Conservation (phyloP, 2,113 vertebrate species). For the Trogon melanurus region DNA sequence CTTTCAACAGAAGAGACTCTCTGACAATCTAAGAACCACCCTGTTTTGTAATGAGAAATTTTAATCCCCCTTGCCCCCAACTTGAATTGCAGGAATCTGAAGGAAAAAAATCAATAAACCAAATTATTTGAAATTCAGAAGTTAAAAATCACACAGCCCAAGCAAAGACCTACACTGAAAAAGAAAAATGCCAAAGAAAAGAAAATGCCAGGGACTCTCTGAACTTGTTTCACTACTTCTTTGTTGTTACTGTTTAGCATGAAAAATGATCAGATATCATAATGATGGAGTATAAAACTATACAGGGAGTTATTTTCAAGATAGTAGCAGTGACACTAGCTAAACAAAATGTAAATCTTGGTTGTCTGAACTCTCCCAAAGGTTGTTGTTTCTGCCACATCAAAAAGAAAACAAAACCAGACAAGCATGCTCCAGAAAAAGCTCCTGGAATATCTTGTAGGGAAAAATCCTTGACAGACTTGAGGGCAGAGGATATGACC, state of each 20-base stretch:
- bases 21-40: background rate
- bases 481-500: background rate
- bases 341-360: background rate
- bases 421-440: background rate
- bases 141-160: background rate
- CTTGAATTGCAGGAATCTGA: background rate
- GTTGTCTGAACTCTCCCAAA: background rate
- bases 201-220: background rate
- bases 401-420: background rate
- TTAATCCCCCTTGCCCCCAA: background rate
- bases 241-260: background rate
- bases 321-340: background rate
- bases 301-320: background rate
- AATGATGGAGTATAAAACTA: background rate
- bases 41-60: background rate
- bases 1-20: background rate
- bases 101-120: background rate
- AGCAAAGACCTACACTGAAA: background rate
- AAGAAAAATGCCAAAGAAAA: background rate
- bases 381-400: background rate
- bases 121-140: background rate
- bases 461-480: conserved; percentile 1
- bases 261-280: background rate
- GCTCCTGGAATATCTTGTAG: background rate
- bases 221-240: background rate